Evolutionary conservation across 2,888 invertebrate genomes (phyloP).

Genomic region (Morpho achilles): DNA sequence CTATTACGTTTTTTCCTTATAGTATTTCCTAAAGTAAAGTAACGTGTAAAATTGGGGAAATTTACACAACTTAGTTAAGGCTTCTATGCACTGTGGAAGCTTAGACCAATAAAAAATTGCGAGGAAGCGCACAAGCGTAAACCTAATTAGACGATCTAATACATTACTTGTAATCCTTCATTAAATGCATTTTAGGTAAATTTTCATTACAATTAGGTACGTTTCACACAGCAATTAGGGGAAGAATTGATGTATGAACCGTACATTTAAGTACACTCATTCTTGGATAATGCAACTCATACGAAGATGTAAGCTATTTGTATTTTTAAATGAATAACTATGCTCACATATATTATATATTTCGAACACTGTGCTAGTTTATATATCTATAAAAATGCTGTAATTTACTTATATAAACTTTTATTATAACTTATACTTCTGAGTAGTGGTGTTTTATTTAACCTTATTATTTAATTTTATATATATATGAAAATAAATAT

Average conservation of each 20-base stretch:
- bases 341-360: slow-evolving; percentile 71
- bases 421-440: slow-evolving; percentile 80
- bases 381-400: slow-evolving; percentile 70
- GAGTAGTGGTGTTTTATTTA: slow-evolving; percentile 57
- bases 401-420: slow-evolving; percentile 75
- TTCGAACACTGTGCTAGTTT: slow-evolving; percentile 72
- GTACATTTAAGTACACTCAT: slow-evolving; percentile 34
- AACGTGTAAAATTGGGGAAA: slow-evolving; percentile 74
- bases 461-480: background rate
- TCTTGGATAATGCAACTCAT: slow-evolving; percentile 44
- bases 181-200: slow-evolving; percentile 30
- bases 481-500: no score
- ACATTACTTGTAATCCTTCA: slow-evolving; percentile 31
- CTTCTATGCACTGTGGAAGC: slow-evolving; percentile 59
- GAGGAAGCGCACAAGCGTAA: slow-evolving; percentile 59
- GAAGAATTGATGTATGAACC: slow-evolving; percentile 70
- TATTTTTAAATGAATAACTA: slow-evolving; percentile 51
- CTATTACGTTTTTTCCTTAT: slow-evolving; percentile 35
- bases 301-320: slow-evolving; percentile 48
- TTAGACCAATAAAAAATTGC: slow-evolving; percentile 54
- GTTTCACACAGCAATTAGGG: slow-evolving; percentile 71
- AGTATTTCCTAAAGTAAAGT: slow-evolving; percentile 34
- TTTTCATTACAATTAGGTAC: slow-evolving; percentile 41
- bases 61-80: slow-evolving; percentile 66
- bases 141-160: slow-evolving; percentile 31